Base-by-base conservation (phyloP, 2,888 invertebrate species). In the Drosophila mimetica region DNA sequence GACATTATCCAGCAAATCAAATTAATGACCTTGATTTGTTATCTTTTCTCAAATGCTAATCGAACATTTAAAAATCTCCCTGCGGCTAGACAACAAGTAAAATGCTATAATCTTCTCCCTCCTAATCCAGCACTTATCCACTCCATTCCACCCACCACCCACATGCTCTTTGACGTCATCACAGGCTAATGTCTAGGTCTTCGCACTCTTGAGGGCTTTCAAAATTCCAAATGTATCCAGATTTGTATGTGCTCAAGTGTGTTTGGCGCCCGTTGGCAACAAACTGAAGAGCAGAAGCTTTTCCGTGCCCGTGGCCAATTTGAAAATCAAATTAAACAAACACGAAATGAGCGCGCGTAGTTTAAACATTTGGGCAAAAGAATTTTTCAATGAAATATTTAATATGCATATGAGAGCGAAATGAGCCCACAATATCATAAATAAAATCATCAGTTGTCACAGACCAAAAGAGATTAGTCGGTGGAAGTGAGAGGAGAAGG, bases 401-500 rank as follows among this genome's bases (percentile, higher is more conserved):
- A 11, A 42, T 61, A 16, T 50, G 9, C 18, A 32, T 18, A 37
- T 41, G 14, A 4, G 28, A 13, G n/a, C 22, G 6, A n/a, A n/a
- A 22, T 20, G 36, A 18, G 34, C 47, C 42, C 30, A 34, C 16
- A 55, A 51, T 25, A 60, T 77, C 86, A 86, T 82, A 82, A 82
- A 82, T 82, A 83, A 86, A 76, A 76, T 77, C 78, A 86, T 80
- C 81, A 86, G 79, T 78, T 80, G 84, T 80, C 79, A 78, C 74
- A 76, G 61, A 18, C 58, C 34, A 60, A 47, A 42, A 28, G 63
- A 34, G 74, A 78, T 79, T 77, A 83, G 74, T 73, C 54, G 32
- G 37, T 16, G 30, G 39, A 9, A 9, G 9, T 30, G 51, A 52
- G 22, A 20, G 22, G 32, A 50, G 32, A 30, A 22, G 50, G 32